Conservation (phyloP, 1,140 invertebrate genomes). For the Zaprionus nigranus region DNA sequence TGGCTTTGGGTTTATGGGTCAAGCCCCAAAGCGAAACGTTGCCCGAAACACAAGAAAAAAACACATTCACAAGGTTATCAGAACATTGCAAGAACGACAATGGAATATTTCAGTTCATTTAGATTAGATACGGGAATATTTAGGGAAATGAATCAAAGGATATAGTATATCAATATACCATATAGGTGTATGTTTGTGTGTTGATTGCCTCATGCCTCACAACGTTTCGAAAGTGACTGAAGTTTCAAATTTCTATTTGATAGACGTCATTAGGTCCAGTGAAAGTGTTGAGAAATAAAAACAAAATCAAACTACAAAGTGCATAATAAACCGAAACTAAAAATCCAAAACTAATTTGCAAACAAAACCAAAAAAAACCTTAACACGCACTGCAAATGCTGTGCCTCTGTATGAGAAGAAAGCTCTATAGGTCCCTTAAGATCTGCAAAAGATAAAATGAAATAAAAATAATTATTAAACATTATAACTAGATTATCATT, state of each 20-base stretch:
- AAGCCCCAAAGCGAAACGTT: slow-evolving; percentile 12
- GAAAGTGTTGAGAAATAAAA: slow-evolving; percentile 45
- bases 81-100: neutral
- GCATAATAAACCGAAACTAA: slow-evolving; percentile 25
- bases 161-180: neutral
- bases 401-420: neutral
- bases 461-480: neutral
- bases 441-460: neutral
- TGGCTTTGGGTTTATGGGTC: slow-evolving; percentile 40
- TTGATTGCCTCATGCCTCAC: neutral
- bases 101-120: neutral
- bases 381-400: slow-evolving; percentile 9
- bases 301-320: slow-evolving; percentile 20
- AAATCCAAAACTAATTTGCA: slow-evolving; percentile 22
- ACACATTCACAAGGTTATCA: slow-evolving; percentile 39
- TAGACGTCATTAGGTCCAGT: slow-evolving; percentile 55
- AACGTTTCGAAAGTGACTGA: slow-evolving; percentile 42
- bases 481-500: slow-evolving; percentile 10
- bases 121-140: slow-evolving; percentile 9
- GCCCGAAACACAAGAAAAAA: neutral
- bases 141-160: neutral
- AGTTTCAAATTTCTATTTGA: slow-evolving; percentile 53
- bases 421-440: neutral
- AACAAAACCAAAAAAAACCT: slow-evolving; percentile 11
- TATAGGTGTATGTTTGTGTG: neutral